Evolutionary conservation across 2,113 vertebrate species (phyloP).

Genomic region (Psophia crepitans): DNA sequence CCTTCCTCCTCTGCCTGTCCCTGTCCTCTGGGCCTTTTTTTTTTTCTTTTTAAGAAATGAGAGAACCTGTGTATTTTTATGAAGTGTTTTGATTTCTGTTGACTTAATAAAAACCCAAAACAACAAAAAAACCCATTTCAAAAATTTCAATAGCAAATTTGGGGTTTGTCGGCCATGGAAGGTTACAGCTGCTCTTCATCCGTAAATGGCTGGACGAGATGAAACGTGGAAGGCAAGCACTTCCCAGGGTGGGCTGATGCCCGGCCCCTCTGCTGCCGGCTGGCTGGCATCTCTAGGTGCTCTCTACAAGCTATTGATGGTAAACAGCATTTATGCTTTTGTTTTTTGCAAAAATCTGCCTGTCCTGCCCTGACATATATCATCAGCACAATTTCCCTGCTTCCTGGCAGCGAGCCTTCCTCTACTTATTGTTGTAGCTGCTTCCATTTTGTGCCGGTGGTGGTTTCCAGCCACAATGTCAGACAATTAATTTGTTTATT

Average conservation of each 20-base stretch:
- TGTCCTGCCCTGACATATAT: background rate
- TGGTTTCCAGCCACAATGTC: conserved; percentile 33
- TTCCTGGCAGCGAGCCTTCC: conserved; percentile 5
- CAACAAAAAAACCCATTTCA: background rate
- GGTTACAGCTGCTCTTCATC: background rate
- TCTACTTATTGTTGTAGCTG: conserved; percentile 32
- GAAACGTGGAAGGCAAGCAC: background rate
- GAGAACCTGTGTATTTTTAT: background rate
- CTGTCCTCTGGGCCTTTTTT: background rate
- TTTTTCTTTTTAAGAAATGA: background rate
- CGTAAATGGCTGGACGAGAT: background rate
- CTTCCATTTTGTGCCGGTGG: conserved; percentile 33
- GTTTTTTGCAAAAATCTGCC: background rate
- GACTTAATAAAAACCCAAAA: background rate
- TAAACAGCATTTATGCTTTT: background rate
- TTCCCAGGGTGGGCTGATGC: accelerated
- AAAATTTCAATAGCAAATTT: background rate
- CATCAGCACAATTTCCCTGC: background rate
- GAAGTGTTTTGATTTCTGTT: background rate
- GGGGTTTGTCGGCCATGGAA: background rate
- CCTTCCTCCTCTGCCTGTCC: background rate
- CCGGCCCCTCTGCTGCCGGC: background rate
- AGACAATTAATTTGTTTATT: conserved; percentile 51
- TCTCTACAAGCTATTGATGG: background rate
- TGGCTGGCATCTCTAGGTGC: background rate